Evolutionary conservation across 2,888 invertebrate species (phyloP).

Genomic region (Agrypnus murinus): DNA sequence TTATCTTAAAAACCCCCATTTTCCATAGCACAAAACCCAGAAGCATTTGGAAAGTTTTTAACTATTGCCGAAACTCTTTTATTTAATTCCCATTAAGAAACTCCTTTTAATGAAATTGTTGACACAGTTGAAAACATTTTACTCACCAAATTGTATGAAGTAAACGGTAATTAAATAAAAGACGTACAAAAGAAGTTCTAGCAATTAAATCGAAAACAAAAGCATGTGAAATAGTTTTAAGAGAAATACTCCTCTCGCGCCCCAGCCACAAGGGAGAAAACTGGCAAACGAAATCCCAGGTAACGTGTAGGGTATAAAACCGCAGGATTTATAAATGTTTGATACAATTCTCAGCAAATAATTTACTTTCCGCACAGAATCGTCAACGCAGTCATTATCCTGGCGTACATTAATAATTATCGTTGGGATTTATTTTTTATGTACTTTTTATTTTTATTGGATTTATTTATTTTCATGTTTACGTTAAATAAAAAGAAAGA

Average conservation of each 20-base stretch:
- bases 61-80: too few species aligned
- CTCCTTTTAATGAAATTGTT: not conserved
- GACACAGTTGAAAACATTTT: not conserved
- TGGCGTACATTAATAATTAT: slow-evolving; percentile 33
- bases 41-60: too few species aligned
- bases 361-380: slow-evolving; percentile 28
- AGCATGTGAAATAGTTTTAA: not conserved
- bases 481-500: too few species aligned
- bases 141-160: not conserved
- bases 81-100: too few species aligned
- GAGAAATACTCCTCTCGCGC: not conserved
- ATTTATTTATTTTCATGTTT: too few species aligned
- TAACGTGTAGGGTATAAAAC: slow-evolving; percentile 11
- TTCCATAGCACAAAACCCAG: too few species aligned
- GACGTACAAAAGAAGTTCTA: not conserved
- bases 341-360: slow-evolving; percentile 25
- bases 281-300: not conserved
- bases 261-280: not conserved
- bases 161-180: slow-evolving; percentile 4
- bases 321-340: slow-evolving; percentile 28
- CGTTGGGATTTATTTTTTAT: slow-evolving; percentile 20
- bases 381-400: slow-evolving; percentile 39
- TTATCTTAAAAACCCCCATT: too few species aligned
- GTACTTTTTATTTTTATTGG: not conserved
- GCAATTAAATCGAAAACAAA: slow-evolving; percentile 17